Conservation (phyloP, 1,140 invertebrate genomes). For the Heliconius hewitsoni region DNA sequence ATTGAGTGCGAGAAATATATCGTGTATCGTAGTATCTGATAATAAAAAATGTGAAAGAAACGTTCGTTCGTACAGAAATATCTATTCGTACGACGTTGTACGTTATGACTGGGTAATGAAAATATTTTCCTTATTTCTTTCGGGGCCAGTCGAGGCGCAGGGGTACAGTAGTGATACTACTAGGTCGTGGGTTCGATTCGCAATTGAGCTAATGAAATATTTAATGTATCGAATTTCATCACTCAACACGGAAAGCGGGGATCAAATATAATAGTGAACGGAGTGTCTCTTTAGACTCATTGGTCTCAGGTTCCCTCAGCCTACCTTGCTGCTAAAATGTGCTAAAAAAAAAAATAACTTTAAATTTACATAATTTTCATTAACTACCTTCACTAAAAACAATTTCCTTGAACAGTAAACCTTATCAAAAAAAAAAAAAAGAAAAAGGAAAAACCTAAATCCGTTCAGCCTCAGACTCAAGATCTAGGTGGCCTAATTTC, state of each 20-base stretch:
- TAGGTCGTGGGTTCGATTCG: too few species aligned
- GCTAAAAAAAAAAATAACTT: not conserved
- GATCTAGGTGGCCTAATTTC: conserved; percentile 7
- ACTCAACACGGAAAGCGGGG: too few species aligned
- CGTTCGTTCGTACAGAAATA: conserved; percentile 9
- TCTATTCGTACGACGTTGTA: not conserved
- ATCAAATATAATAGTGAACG: too few species aligned
- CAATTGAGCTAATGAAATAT: too few species aligned
- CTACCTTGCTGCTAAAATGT: too few species aligned
- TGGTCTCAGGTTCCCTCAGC: too few species aligned
- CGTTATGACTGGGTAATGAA: not conserved
- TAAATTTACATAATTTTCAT: not conserved
- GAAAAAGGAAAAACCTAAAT: not conserved
- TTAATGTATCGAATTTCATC: too few species aligned
- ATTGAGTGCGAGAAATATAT: conserved; percentile 23
- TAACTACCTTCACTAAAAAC: not conserved
- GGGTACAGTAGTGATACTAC: too few species aligned
- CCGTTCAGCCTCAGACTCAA: not conserved
- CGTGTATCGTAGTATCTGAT: conserved; percentile 11
- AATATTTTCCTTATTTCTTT: conserved; percentile 9
- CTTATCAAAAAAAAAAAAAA: not conserved
- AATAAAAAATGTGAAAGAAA: conserved; percentile 32
- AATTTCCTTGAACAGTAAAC: not conserved
- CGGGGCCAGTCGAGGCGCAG: too few species aligned
- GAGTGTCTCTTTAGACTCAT: too few species aligned